Base-by-base conservation (phyloP, 2,888 invertebrate genomes). In the Macropis europaea region DNA sequence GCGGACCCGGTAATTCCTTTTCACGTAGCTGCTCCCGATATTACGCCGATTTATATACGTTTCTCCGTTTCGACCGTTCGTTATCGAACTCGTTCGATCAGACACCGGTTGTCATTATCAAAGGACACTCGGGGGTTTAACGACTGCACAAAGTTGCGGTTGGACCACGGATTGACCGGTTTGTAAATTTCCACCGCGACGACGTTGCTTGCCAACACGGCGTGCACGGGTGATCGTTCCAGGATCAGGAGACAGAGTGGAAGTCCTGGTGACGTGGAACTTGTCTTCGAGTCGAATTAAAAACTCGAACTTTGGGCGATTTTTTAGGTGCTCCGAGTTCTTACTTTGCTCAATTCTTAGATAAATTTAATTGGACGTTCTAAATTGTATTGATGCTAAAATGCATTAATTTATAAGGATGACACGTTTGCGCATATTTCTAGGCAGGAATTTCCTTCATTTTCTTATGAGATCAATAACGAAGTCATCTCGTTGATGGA, bases 41-140 rank as follows among this genome's bases (percentile, higher is more conserved):
- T 66, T 54, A 28, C 38, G 30, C 34, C 66, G 57, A 66, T 72
- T 57, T 73, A 67, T n/a, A n/a, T 60, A 60, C 57, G 28, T 57
- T 36, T 60, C 45, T 6, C 9, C 36, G 34, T 22, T 6, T 13
- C 45, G 43, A 56, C 32, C 13, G 66, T 48, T 26, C 50, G 40
- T 73, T 73, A 66, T 73, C 73, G 52, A 9, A 6, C 26, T 24
- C 53, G 28, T 45, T 62, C 73, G 43, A 62, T 73, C 66, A 50
- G 48, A 61, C 61, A 52, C 61, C 52, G 7, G 52, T 4, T 30
- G 13, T 45, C 66, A 47, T 66, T 67, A 72, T 73, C 61, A 59
- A n/a, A n/a, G 32, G 73, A 61, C 53, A 48, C 26, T 38, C 48
- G 38, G 26, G 47, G 53, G n/a, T n/a, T n/a, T 43, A 42, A 61